These are phyloP conservation scores for Leucopsar rothschildi DNA, from an alignment of 2,113 vertebrate genomes.

Conservation along the genomic window DNA sequence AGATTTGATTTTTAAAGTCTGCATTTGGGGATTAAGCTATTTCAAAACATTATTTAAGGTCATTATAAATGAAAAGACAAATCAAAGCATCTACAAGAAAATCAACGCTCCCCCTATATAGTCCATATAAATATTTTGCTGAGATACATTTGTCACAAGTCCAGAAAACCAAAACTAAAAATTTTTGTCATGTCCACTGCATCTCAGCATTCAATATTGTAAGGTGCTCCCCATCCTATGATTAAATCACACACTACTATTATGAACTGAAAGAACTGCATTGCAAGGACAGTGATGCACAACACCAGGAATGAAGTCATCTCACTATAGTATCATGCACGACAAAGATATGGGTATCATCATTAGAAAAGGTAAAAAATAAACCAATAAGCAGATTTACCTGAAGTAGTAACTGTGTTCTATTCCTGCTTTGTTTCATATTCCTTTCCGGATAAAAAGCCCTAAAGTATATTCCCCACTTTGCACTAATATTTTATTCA, in stretches of 20 bases:
- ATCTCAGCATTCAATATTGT: not conserved
- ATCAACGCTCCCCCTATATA: not conserved
- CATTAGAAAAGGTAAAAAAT: not conserved
- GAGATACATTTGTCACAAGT: not conserved
- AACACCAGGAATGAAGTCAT: slow-evolving; percentile 10
- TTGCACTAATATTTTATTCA: not conserved
- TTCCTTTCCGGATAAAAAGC: not conserved
- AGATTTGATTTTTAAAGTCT: not conserved
- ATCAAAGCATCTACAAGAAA: not conserved
- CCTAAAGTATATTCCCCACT: slow-evolving; percentile 1
- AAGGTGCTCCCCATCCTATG: not conserved
- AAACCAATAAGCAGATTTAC: slow-evolving; percentile 52
- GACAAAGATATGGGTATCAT: not conserved
- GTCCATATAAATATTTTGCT: not conserved
- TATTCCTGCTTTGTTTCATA: slow-evolving; percentile 27
- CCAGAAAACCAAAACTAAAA: not conserved
- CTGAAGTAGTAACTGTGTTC: slow-evolving; percentile 25
- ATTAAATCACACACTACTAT: not conserved
- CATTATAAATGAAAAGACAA: not conserved
- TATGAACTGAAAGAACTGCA: not conserved
- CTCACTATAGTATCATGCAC: not conserved
- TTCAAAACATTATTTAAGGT: not conserved
- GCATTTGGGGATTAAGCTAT: not conserved
- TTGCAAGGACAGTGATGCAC: slow-evolving; percentile 3
- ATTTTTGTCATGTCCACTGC: not conserved